phyloP scores from a whole-genome alignment of 2,888 invertebrate genomes.

The Anodontia alba region DNA sequence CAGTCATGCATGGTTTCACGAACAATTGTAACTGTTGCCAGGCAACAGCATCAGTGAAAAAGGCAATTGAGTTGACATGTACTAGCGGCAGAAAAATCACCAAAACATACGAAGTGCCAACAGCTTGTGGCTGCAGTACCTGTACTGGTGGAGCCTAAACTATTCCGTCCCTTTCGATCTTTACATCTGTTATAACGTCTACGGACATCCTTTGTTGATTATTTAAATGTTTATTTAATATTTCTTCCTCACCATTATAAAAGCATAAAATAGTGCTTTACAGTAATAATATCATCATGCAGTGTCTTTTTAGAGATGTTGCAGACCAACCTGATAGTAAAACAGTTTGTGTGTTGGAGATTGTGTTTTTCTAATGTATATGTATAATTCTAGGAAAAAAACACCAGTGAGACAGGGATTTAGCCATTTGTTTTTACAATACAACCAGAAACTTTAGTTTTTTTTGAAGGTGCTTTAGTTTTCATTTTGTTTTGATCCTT shows the following conservation, averaged over 20 bases:
- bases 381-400: no score
- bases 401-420: no score
- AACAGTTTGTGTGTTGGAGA: no score
- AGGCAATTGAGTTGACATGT: constrained; percentile 68
- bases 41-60: constrained; percentile 57
- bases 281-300: no score
- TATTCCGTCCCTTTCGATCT: not conserved
- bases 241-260: constrained; percentile 12
- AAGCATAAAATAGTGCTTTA: no score
- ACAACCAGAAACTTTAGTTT: no score
- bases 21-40: constrained; percentile 76
- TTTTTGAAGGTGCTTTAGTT: no score
- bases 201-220: constrained; percentile 14
- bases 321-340: no score
- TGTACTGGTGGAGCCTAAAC: constrained; percentile 60
- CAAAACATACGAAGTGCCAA: constrained; percentile 69
- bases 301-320: no score
- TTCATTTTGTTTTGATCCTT: no score
- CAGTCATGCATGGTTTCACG: constrained; percentile 67
- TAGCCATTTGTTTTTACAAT: no score
- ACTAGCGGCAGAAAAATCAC: constrained; percentile 68
- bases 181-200: constrained; percentile 6
- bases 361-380: no score
- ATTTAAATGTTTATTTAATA: not conserved
- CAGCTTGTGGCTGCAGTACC: constrained; percentile 70